These are phyloP conservation scores for Timema cristinae DNA, from an alignment of 2,888 invertebrate species.

Conservation along the genomic window DNA sequence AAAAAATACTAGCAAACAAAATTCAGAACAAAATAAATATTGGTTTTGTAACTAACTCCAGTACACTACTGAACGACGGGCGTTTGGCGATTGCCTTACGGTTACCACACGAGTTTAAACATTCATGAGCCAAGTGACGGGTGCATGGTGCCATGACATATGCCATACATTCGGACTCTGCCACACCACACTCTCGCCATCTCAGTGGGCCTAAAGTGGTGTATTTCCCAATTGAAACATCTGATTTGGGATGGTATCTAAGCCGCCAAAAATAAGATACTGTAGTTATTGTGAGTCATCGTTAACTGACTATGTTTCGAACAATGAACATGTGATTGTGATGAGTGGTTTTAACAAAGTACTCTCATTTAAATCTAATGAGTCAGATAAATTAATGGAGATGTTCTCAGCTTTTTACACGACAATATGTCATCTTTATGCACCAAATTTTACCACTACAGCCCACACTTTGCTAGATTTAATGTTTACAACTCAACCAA, in stretches of 20 bases:
- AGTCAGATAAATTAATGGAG: background rate
- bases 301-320: background rate
- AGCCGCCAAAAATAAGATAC: constrained; percentile 14
- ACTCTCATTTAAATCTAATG: background rate
- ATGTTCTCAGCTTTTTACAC: constrained; percentile 1
- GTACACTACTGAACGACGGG: too few relatives aligned
- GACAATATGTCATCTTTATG: constrained; percentile 8
- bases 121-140: too few relatives aligned
- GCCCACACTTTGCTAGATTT: constrained; percentile 16
- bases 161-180: too few relatives aligned
- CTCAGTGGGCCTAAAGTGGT: background rate
- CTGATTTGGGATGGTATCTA: constrained; percentile 14
- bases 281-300: background rate
- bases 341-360: constrained; percentile 19
- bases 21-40: too few relatives aligned
- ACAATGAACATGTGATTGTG: constrained; percentile 9
- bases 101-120: too few relatives aligned
- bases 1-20: too few relatives aligned
- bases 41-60: too few relatives aligned
- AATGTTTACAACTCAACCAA: constrained; percentile 3
- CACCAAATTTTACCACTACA: constrained; percentile 6
- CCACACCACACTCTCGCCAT: too few relatives aligned
- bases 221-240: background rate
- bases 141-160: too few relatives aligned
- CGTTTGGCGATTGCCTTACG: too few relatives aligned